Conservation (phyloP, 2,113 vertebrate species). For the Eulacestoma nigropectus region DNA sequence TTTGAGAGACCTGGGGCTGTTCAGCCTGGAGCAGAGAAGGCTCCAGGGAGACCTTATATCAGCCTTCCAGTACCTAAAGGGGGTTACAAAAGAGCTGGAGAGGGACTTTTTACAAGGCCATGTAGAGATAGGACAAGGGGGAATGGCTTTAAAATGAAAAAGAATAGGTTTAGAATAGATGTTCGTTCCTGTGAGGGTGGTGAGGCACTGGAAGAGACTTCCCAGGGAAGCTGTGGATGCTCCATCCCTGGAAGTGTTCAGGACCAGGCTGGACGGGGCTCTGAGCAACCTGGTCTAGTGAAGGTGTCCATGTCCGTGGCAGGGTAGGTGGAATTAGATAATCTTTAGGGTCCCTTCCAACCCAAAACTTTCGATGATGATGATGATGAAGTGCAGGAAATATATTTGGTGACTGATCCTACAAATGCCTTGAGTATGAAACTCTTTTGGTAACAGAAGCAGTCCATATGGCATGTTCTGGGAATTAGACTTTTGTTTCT, state of each 20-base stretch:
- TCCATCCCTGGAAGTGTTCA: background rate
- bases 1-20: background rate
- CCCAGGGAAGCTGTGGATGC: background rate
- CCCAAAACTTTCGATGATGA: background rate
- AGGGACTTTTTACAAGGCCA: background rate
- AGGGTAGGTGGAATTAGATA: background rate
- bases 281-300: background rate
- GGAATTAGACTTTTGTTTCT: slow-evolving; percentile 27
- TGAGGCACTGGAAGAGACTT: background rate
- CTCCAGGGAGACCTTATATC: accelerated
- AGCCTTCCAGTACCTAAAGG: background rate
- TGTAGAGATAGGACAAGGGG: background rate
- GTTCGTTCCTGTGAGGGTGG: background rate
- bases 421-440: background rate
- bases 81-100: background rate
- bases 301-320: background rate
- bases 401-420: background rate
- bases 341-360: background rate
- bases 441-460: background rate
- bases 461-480: background rate
- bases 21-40: background rate
- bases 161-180: background rate
- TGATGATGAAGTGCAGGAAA: background rate
- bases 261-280: background rate
- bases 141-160: background rate